Evolutionary conservation across 2,113 vertebrate species (phyloP).

Genomic region (Perognathus longimembris): DNA sequence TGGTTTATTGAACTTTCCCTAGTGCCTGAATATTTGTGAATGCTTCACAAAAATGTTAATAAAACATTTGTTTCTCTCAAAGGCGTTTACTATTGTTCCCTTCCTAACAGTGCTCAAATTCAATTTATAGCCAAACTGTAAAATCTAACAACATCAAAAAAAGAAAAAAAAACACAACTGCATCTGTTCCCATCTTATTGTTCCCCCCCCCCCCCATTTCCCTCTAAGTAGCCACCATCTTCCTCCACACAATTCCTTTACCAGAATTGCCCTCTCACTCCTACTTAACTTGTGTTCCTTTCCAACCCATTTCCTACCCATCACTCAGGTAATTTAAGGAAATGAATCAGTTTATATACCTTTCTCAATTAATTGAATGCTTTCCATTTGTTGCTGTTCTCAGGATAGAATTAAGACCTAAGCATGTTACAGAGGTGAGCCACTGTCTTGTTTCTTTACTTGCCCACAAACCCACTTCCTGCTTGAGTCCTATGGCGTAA

Average conservation of each 20-base stretch:
- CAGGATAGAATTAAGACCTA: neutral
- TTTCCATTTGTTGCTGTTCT: neutral
- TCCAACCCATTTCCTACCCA: neutral
- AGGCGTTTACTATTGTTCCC: constrained; percentile 25
- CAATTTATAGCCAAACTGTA: constrained; percentile 35
- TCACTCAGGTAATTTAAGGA: neutral
- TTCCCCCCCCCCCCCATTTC: too few relatives aligned
- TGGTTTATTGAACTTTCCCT: constrained; percentile 28
- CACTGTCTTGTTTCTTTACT: too few relatives aligned
- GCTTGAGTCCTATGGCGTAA: neutral
- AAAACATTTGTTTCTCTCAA: constrained; percentile 41
- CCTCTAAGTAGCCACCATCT: neutral
- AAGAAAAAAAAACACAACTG: neutral
- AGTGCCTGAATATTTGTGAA: constrained; percentile 56
- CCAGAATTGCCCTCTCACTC: neutral
- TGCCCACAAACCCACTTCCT: neutral
- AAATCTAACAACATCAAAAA: neutral
- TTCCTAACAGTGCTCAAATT: neutral
- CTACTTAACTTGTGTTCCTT: neutral
- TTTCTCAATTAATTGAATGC: neutral
- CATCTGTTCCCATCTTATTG: neutral
- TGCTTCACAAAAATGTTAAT: constrained; percentile 37
- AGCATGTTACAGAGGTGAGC: fast-evolving
- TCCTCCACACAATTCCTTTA: neutral
- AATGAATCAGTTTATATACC: neutral